Evolutionary conservation across 2,113 vertebrate species (phyloP).

Genomic region (Girardinichthys multiradiatus): DNA sequence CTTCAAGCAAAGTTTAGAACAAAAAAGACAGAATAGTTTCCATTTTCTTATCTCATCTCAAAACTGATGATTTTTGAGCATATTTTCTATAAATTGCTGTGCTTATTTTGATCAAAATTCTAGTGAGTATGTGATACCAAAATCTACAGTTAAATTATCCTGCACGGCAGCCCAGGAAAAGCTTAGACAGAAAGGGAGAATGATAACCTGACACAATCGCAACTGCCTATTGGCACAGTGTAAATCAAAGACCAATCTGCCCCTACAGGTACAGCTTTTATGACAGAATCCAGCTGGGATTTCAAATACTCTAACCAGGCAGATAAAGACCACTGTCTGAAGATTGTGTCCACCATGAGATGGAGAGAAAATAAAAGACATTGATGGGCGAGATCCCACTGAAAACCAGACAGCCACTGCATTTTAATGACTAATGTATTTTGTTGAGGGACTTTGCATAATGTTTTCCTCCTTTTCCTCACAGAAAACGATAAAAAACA

Average conservation of each 20-base stretch:
- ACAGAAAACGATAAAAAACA: not conserved
- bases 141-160: conserved; percentile 64
- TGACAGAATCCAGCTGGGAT: conserved; percentile 73
- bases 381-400: conserved; percentile 65
- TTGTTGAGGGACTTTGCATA: conserved; percentile 47
- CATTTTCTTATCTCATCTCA: conserved; percentile 16
- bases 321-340: conserved; percentile 70
- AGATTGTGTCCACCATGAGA: conserved; percentile 64
- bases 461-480: conserved; percentile 24
- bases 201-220: conserved; percentile 75
- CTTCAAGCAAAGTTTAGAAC: conserved; percentile 9
- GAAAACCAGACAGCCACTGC: conserved; percentile 69
- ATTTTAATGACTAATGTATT: conserved; percentile 72
- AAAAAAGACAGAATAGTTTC: conserved; percentile 8
- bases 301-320: conserved; percentile 77
- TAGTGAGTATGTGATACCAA: conserved; percentile 45
- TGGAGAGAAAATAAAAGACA: conserved; percentile 47
- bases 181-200: conserved; percentile 67
- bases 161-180: conserved; percentile 52
- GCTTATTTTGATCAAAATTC: conserved; percentile 24
- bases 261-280: conserved; percentile 76
- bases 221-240: conserved; percentile 59
- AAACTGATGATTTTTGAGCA: conserved; percentile 29
- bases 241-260: conserved; percentile 79
- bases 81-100: conserved; percentile 13